Evolutionary conservation across 2,797 vertebrate genomes (phyloP), one percentile per base, ranked within the genome.

Genomic region (Darevskia mixta): DNA sequence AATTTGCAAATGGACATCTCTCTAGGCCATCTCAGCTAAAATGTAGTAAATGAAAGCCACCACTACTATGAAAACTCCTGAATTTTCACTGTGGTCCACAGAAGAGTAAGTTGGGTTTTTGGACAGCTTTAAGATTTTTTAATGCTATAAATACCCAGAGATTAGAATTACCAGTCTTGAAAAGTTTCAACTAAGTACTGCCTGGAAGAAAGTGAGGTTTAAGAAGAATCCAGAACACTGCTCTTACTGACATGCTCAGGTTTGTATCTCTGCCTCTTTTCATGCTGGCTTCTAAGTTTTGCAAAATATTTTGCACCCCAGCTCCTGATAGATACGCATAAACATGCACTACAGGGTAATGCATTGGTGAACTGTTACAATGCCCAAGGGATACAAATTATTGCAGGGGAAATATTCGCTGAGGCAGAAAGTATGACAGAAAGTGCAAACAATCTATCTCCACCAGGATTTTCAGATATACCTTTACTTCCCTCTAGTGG

Each of bases 401-500:
- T 25, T 17, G 29, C 2, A 6, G 49, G 29, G 29, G 58, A 45
- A 23, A 23, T 43, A 15, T 17, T 72, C 41, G 5, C 27, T 15
- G 29, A 76, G 49, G 49, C 27, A 67, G 27, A 66, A 85, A 45
- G 61, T 29, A 38, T 67, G 25, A 61, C 61, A 32, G 32, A 49
- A 75, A n/a, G 17, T 67, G 35, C 20, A 58, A 38, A 23, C 18
- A 49, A 49, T 72, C 38, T 67, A 75, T 17, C 66, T 6, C 11
- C 11, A 5, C 83, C 5, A 23, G 15, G 5, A 35, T 92, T 94
- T 92, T 89, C 45, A 90, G 73, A 76, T 91, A 90, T 86, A 55
- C 64, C 87, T 94, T 92, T 77, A 64, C 23, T 72, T 85, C 95
- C 94, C 94, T 93, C 95, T 95, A 90, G 94, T 94, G 95, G 93